These are phyloP conservation scores for Leucosticte australis DNA, from an alignment of 2,113 vertebrate species.

Conservation along the genomic window DNA sequence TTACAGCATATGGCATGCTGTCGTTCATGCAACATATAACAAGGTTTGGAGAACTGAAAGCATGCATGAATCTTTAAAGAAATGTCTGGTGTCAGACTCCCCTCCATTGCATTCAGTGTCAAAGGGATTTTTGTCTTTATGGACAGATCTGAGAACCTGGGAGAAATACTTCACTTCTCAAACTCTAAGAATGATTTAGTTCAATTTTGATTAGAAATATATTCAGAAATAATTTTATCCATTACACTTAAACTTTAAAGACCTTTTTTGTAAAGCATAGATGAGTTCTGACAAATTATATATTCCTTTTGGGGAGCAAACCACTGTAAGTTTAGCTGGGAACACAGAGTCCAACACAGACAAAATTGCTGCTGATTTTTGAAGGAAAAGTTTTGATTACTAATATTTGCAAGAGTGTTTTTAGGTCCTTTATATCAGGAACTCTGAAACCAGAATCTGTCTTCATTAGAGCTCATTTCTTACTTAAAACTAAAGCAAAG, in stretches of 20 bases:
- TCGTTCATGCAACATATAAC: background rate
- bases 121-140: background rate
- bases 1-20: background rate
- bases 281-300: background rate
- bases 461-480: background rate
- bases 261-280: background rate
- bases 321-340: background rate
- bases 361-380: background rate
- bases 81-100: background rate
- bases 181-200: background rate
- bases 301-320: background rate
- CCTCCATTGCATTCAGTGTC: background rate
- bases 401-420: background rate
- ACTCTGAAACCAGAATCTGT: background rate
- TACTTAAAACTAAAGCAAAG: background rate
- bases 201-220: background rate
- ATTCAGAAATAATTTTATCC: background rate
- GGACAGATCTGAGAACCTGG: background rate
- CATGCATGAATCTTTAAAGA: background rate
- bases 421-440: background rate
- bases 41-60: background rate
- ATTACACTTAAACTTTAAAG: background rate
- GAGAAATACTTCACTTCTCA: background rate
- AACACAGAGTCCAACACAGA: background rate
- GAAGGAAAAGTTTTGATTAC: background rate